Conservation (phyloP, 2,797 vertebrate genomes). For the Lepilemur septentrionalis region DNA sequence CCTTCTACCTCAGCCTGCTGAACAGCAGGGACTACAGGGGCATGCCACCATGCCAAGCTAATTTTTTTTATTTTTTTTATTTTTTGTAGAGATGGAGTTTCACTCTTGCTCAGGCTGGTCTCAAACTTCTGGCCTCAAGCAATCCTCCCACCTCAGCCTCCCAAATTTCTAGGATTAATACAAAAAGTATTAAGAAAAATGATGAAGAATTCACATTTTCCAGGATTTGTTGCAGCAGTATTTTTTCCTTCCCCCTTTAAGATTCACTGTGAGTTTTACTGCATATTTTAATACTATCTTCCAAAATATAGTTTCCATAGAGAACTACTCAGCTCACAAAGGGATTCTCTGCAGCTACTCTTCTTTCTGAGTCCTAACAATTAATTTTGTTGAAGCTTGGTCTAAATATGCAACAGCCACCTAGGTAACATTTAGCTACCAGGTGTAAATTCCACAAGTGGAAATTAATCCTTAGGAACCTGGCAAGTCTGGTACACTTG, state of each 20-base stretch:
- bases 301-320: constrained; percentile 27
- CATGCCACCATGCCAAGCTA: neutral
- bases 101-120: neutral
- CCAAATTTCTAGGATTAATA: neutral
- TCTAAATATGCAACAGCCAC: constrained; percentile 45
- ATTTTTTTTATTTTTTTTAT: neutral
- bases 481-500: neutral
- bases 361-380: constrained; percentile 33
- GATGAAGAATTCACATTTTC: neutral
- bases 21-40: neutral
- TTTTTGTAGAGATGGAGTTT: neutral
- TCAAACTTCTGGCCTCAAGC: neutral
- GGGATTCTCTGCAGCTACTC: neutral
- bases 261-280: constrained; percentile 39
- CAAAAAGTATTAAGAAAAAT: neutral
- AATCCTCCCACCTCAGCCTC: neutral
- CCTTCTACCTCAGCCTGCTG: neutral
- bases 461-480: constrained; percentile 47
- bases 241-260: neutral
- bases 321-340: constrained; percentile 25
- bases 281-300: constrained; percentile 61
- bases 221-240: neutral
- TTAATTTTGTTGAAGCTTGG: constrained; percentile 60
- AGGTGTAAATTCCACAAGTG: constrained; percentile 35
- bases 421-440: constrained; percentile 51